Evolutionary conservation across 2,113 vertebrate species (phyloP).

Genomic region (Scopus umbretta): DNA sequence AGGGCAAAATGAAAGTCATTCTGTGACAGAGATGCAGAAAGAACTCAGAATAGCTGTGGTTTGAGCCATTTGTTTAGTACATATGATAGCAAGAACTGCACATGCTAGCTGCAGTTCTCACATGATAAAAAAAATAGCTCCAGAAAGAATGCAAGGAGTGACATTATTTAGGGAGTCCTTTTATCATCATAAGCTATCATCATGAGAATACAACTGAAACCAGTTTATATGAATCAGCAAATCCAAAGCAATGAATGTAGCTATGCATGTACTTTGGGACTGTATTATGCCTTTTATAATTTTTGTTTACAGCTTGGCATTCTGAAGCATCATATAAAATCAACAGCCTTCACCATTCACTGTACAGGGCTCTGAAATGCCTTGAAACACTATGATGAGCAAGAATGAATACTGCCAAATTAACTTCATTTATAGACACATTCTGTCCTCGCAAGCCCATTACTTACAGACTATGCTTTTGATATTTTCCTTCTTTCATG

Average conservation of each 20-base stretch:
- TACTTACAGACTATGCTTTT: neutral
- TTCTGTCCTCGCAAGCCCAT: neutral
- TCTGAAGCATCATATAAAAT: neutral
- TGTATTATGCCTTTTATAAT: neutral
- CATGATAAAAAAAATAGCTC: neutral
- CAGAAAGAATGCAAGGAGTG: neutral
- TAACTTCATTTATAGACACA: neutral
- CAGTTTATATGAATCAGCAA: slow-evolving; percentile 6
- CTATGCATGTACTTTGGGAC: neutral
- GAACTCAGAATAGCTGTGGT: neutral
- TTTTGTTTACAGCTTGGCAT: slow-evolving; percentile 2
- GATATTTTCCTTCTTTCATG: neutral
- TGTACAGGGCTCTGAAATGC: neutral
- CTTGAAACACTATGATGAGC: neutral
- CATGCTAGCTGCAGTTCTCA: neutral
- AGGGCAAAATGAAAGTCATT: neutral
- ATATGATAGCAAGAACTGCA: neutral
- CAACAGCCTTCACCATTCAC: neutral
- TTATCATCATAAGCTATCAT: neutral
- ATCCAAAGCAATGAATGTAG: neutral
- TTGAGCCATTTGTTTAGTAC: neutral
- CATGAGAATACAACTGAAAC: neutral
- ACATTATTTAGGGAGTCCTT: neutral
- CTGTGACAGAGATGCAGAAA: neutral
- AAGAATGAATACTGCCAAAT: neutral